Percentiles rank a stretch among this genome's conserved stretches.
phyloP scores from a whole-genome alignment of 1,140 invertebrate species.

The Drosophila murphyi region DNA sequence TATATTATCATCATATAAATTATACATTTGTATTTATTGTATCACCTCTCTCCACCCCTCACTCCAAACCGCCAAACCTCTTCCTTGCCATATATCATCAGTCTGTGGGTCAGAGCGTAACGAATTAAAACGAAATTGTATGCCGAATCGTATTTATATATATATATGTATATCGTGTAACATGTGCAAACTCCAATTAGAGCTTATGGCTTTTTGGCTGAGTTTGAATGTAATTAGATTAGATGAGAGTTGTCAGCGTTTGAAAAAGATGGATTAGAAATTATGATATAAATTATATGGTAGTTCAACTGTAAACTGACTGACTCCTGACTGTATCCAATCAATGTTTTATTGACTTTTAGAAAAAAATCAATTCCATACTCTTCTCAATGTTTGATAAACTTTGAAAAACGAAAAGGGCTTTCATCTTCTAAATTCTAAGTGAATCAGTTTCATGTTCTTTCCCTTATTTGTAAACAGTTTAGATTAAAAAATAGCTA shows the following conservation, averaged over 20 bases:
- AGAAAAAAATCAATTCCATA: too few relatives aligned
- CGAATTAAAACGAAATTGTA: conserved; percentile 1
- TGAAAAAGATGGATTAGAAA: too few relatives aligned
- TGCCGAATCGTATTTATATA: background rate
- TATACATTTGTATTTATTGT: conserved; percentile 14
- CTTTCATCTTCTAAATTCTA: background rate
- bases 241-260: background rate
- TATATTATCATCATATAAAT: conserved; percentile 57
- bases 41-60: background rate
- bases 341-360: too few relatives aligned
- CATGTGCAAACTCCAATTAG: background rate
- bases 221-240: background rate
- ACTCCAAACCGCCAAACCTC: background rate
- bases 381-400: too few relatives aligned
- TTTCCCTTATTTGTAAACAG: background rate
- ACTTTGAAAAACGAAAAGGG: too few relatives aligned
- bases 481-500: background rate
- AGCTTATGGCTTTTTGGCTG: conserved; percentile 4
- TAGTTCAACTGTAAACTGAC: too few relatives aligned
- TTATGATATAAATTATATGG: too few relatives aligned
- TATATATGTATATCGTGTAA: background rate
- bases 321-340: too few relatives aligned
- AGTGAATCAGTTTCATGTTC: background rate
- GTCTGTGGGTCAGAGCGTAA: conserved; percentile 18
- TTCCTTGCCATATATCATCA: conserved; percentile 2